Evolutionary conservation across 2,888 invertebrate species (phyloP).

Genomic region (Parapristionchus giblindavisi): DNA sequence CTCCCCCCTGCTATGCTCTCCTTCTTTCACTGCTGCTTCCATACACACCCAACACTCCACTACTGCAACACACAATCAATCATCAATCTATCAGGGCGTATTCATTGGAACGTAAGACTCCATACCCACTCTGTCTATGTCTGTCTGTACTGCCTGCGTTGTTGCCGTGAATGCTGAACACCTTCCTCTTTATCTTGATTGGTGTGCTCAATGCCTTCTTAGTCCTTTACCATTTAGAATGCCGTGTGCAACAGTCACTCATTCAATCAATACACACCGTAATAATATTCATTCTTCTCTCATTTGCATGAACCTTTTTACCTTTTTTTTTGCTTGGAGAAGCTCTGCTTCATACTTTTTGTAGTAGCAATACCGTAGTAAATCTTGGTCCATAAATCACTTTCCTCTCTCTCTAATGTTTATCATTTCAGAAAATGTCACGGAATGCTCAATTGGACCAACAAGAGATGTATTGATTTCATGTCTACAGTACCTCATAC

Average conservation of each 20-base stretch:
- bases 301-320: not conserved
- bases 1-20: not conserved
- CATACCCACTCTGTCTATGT: too few species aligned
- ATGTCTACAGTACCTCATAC: not conserved
- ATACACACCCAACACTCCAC: too few species aligned
- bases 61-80: too few species aligned
- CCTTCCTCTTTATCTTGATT: too few species aligned
- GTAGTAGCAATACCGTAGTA: not conserved
- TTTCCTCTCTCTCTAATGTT: conserved; percentile 8
- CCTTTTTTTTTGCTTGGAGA: not conserved
- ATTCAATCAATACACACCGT: not conserved
- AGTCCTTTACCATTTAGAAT: too few species aligned
- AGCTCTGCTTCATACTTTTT: conserved; percentile 8
- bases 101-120: too few species aligned
- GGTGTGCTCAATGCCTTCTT: too few species aligned
- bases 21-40: too few species aligned
- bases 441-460: conserved; percentile 21
- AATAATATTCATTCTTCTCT: not conserved
- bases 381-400: not conserved
- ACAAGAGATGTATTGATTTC: conserved; percentile 29
- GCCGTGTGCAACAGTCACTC: too few species aligned
- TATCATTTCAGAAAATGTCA: conserved; percentile 37
- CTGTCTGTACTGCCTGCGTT: too few species aligned
- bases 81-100: too few species aligned
- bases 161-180: too few species aligned